A percentile compares a stretch with the other conserved stretches of the same genome.
Evolutionary conservation across 2,888 invertebrate genomes (phyloP).

Genomic region (Andrena minutula): DNA sequence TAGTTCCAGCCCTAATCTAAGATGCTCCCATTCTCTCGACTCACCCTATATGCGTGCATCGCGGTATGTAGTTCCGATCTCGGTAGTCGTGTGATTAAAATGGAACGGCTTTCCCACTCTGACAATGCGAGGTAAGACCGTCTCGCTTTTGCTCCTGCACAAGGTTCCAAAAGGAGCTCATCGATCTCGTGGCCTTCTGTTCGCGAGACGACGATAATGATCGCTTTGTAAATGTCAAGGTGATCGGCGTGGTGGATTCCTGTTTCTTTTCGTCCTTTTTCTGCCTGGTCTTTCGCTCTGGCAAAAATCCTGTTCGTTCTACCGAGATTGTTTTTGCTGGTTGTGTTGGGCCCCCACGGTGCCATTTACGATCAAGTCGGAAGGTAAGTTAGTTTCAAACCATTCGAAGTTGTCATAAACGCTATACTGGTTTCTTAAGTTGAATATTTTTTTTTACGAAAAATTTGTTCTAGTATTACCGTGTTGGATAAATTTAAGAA

Average conservation of each 20-base stretch:
- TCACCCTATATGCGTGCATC: no score
- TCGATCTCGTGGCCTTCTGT: conserved; percentile 6
- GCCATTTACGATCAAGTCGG: background rate
- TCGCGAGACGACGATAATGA: background rate
- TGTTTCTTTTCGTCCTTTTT: background rate
- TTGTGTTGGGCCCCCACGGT: background rate
- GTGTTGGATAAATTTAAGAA: no score
- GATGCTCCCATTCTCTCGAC: no score
- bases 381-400: no score
- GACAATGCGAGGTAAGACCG: background rate
- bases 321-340: background rate
- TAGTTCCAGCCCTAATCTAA: no score
- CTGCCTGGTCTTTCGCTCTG: background rate
- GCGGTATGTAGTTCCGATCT: background rate
- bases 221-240: conserved; percentile 32
- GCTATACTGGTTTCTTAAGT: no score
- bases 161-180: background rate
- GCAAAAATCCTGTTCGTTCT: background rate
- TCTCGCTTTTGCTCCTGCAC: background rate
- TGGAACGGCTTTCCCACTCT: background rate
- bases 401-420: no score
- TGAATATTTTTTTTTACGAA: no score
- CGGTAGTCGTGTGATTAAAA: background rate
- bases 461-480: no score
- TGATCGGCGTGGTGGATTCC: conserved; percentile 2